Conservation (phyloP, 2,113 vertebrate species). For the rat (Rattus norvegicus) region GRCr8 NC_086033.1:32164001-32164500, state of each 20-base stretch:
- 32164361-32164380: not conserved
- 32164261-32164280: not conserved
- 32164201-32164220: not conserved
- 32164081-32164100: not conserved
- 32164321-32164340: conserved; percentile 18
- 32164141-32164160: not conserved
- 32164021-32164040: not conserved
- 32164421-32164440: not conserved
- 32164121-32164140: not conserved
- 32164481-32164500: not conserved
- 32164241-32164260: not conserved
- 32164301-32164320: not conserved
- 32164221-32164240: not conserved
- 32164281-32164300: not conserved
- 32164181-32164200: not conserved
- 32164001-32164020: not conserved
- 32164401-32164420: not conserved
- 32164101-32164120: not conserved
- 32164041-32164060: not conserved
- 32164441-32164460: not conserved
- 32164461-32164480: not conserved
- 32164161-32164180: not conserved
- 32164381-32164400: not conserved
- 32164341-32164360: not conserved
- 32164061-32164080: not conserved